Evolutionary conservation across 2,888 invertebrate genomes (phyloP), one percentile per base, ranked within the genome.

Genomic region (Arctia plantaginis): DNA sequence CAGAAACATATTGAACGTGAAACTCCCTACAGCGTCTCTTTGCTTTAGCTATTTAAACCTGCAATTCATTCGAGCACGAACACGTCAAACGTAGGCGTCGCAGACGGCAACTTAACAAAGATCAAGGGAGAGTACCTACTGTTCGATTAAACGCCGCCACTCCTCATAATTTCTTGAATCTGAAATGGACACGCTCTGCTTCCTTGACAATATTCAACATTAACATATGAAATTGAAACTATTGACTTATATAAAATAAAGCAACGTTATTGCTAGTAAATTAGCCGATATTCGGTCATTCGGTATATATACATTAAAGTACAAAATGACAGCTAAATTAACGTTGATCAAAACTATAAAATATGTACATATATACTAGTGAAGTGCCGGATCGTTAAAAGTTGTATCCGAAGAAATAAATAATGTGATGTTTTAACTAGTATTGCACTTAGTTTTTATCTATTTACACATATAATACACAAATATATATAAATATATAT

Each of bases 71-170:
- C 79, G 86, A 85, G 88, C 87, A 86, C 85, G 85, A 87, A 85
- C 85, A 82, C 85, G 83, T 81, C 82, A 82, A 83, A 75, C 84
- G 72, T 76, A 86, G 85, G 77, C 86, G 83, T 85, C 82, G 80
- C 78, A 85, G 86, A 82, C 85, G 79, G 82, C 78, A 84, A 82
- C 88, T 84, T 86, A 80, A 84, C 88, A 87, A 87, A 89, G 88
- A 90, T 90, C 89, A 89, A 88, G 90, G 85, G 82, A 85, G 84
- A 87, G 86, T 86, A 89, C 41, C 3, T 66, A 66, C 87, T 89
- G 89, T 89, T 88, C 87, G 86, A 90, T 90, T 89, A 90, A 89
- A 89, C 87, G 87, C 82, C 82, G 82, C 78, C 84, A 84, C 82
- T 88, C 78, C 79, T 88, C 84, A 88, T 89, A 88, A 88, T 88